Conservation (phyloP, 2,113 vertebrate species). For the Rousettus leschenaultii region DNA sequence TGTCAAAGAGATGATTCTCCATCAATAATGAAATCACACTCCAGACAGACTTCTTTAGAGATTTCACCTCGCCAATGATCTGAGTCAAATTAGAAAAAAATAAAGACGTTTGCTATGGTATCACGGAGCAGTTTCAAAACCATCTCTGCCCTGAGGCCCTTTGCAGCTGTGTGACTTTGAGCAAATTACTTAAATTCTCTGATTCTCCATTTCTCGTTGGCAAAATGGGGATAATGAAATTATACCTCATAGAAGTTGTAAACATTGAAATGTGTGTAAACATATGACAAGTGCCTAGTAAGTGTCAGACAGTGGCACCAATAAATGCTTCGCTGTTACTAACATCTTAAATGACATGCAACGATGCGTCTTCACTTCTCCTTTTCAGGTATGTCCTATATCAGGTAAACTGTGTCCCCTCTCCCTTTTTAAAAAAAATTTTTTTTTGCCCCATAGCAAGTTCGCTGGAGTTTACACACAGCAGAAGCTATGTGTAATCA, state of each 20-base stretch:
- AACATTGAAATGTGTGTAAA: not conserved
- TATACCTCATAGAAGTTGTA: not conserved
- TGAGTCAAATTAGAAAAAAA: not conserved
- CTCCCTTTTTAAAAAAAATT: accelerated
- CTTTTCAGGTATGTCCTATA: not conserved
- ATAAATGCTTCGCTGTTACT: not conserved
- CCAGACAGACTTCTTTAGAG: not conserved
- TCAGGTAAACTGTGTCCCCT: not conserved
- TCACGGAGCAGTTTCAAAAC: not conserved
- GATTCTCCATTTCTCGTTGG: not conserved
- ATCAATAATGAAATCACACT: not conserved
- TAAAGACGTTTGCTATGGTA: not conserved
- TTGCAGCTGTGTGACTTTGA: not conserved
- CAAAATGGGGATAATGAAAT: not conserved
- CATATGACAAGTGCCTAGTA: not conserved
- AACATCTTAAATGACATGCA: not conserved
- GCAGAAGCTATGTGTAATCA: not conserved
- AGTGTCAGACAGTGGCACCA: not conserved
- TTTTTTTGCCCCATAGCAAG: not conserved
- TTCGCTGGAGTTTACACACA: not conserved
- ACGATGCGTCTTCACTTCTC: not conserved
- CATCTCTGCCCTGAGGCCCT: not conserved
- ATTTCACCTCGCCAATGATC: not conserved
- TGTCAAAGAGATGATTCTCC: not conserved
- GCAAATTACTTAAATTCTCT: not conserved